These are phyloP conservation scores for Mola mola DNA, from an alignment of 2,113 vertebrate genomes.

Conservation along the genomic window DNA sequence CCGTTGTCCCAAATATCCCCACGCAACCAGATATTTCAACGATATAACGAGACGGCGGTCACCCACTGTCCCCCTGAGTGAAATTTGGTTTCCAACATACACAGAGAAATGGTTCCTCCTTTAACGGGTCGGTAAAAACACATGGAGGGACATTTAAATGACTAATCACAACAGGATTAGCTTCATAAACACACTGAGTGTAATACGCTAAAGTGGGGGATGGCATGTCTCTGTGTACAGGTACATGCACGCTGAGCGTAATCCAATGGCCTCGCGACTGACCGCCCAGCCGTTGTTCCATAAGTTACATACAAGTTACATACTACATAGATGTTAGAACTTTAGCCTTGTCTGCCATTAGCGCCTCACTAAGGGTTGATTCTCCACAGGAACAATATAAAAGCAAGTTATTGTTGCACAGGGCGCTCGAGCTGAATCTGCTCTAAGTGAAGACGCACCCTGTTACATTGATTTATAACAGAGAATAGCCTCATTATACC, in stretches of 20 bases:
- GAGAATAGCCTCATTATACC: background rate
- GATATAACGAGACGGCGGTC: no score
- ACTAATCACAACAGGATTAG: no score
- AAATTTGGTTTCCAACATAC: no score
- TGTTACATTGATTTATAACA: background rate
- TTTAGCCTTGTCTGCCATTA: conserved; percentile 14
- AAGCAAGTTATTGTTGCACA: conserved; percentile 31
- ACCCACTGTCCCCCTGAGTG: no score
- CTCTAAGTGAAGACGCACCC: conserved; percentile 2
- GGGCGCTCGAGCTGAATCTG: conserved; percentile 23
- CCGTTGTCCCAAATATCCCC: no score
- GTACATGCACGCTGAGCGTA: conserved; percentile 10
- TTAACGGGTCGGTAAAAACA: no score
- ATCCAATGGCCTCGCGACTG: background rate
- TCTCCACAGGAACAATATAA: conserved; percentile 4
- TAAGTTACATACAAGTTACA: conserved; percentile 15
- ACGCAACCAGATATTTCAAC: no score
- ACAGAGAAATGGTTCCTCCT: no score
- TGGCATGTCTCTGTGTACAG: no score
- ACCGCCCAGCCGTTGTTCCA: conserved; percentile 6
- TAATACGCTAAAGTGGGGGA: conserved; percentile 13
- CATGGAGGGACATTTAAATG: no score
- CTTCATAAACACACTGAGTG: conserved; percentile 19
- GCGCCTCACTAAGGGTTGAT: conserved; percentile 10
- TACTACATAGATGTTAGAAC: no score